Evolutionary conservation across 2,113 vertebrate genomes (phyloP).

Genomic region (Nannospalax galili): DNA sequence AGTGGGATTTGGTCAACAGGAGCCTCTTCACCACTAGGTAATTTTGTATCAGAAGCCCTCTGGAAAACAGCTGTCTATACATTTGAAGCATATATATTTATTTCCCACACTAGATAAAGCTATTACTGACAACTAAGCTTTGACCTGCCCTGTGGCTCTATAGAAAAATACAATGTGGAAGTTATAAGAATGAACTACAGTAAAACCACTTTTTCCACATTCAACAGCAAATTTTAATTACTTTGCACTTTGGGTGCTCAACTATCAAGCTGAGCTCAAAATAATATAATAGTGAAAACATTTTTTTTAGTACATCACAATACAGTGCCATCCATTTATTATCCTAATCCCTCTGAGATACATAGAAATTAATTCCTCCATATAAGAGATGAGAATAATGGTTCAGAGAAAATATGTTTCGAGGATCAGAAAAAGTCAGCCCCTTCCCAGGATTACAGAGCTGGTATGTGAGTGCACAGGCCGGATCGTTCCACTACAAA

Average conservation of each 20-base stretch:
- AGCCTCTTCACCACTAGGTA: background rate
- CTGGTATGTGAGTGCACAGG: background rate
- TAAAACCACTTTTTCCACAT: slow-evolving; percentile 10
- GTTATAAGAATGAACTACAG: slow-evolving; percentile 13
- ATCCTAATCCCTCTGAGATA: background rate
- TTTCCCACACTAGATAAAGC: slow-evolving; percentile 1
- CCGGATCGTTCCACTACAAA: background rate
- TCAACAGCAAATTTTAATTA: slow-evolving; percentile 41
- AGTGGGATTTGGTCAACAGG: background rate
- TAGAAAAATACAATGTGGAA: slow-evolving; percentile 24
- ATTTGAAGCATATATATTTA: background rate
- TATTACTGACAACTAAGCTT: background rate
- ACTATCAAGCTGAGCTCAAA: slow-evolving; percentile 23
- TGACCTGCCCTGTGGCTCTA: background rate
- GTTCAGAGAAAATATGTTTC: background rate
- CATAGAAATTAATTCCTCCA: background rate
- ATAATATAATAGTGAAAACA: background rate
- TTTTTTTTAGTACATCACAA: background rate
- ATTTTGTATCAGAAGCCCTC: background rate
- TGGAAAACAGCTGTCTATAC: slow-evolving; percentile 4
- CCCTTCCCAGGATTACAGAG: background rate
- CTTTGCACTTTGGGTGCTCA: slow-evolving; percentile 11
- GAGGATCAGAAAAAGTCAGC: background rate
- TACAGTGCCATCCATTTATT: background rate
- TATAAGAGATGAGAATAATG: slow-evolving; percentile 20